Conservation (phyloP, 2,113 vertebrate species). For the Hystrix brachyura region DNA sequence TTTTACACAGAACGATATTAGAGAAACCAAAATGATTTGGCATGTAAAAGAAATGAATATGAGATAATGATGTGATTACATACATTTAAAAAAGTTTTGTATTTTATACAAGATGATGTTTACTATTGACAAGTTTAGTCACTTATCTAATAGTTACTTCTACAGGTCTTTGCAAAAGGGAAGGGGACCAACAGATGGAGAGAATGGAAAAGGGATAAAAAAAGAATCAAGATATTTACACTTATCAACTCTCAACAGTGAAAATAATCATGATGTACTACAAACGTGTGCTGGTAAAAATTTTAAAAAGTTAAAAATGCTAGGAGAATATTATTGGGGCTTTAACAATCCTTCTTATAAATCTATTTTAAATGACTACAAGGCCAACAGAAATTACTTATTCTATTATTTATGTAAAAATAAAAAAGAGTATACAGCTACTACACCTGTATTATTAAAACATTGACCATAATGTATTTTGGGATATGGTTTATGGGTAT, state of each 20-base stretch:
- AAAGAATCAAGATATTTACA: neutral
- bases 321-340: neutral
- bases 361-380: neutral
- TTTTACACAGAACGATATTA: neutral
- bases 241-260: neutral
- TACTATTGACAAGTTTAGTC: neutral
- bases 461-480: neutral
- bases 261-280: neutral
- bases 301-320: neutral
- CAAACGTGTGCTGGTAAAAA: neutral
- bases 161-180: neutral
- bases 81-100: neutral
- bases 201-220: neutral
- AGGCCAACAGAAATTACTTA: neutral
- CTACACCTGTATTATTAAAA: neutral
- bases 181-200: neutral
- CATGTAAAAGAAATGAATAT: neutral
- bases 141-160: neutral
- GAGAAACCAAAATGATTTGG: neutral
- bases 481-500: neutral
- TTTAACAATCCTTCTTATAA: neutral
- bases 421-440: neutral
- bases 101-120: neutral
- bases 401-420: neutral
- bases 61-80: neutral